These are phyloP conservation scores for Bombus balteatus DNA, from an alignment of 1,140 invertebrate genomes.

Conservation along the genomic window DNA sequence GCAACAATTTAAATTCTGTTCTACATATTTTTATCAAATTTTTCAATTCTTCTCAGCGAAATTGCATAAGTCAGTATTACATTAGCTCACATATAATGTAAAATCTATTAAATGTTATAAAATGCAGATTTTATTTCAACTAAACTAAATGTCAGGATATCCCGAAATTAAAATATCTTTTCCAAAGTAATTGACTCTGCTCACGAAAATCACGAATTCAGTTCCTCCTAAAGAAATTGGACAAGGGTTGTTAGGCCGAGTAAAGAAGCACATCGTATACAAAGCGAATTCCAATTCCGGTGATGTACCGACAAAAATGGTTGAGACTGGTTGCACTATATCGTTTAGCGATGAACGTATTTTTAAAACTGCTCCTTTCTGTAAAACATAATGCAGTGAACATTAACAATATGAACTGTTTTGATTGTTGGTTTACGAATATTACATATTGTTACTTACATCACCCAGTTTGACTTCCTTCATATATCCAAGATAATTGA, in stretches of 20 bases:
- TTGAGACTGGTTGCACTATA: conserved; percentile 83
- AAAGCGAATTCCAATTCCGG: conserved; percentile 88
- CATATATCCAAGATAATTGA: conserved; percentile 85
- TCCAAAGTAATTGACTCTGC: conserved; percentile 80
- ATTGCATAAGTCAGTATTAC: neutral
- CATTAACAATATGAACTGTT: neutral
- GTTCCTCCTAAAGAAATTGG: conserved; percentile 79
- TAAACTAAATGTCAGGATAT: conserved; percentile 74
- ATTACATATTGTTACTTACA: conserved; percentile 72
- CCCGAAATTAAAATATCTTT: conserved; percentile 80
- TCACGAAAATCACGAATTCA: conserved; percentile 78
- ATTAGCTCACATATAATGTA: neutral
- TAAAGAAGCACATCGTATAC: conserved; percentile 86
- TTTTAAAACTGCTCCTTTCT: conserved; percentile 83
- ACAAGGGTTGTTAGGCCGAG: conserved; percentile 82
- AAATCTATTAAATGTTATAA: neutral
- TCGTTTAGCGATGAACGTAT: conserved; percentile 83
- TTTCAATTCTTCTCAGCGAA: neutral
- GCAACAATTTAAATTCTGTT: neutral
- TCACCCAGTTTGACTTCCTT: conserved; percentile 79
- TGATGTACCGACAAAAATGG: conserved; percentile 87
- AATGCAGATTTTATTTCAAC: neutral
- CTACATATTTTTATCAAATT: neutral
- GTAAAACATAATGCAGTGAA: conserved; percentile 57
- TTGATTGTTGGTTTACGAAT: neutral